Evolutionary conservation across 2,888 invertebrate species (phyloP), one percentile per base, ranked within the genome.

Genomic region (Willowsia nigromaculata): DNA sequence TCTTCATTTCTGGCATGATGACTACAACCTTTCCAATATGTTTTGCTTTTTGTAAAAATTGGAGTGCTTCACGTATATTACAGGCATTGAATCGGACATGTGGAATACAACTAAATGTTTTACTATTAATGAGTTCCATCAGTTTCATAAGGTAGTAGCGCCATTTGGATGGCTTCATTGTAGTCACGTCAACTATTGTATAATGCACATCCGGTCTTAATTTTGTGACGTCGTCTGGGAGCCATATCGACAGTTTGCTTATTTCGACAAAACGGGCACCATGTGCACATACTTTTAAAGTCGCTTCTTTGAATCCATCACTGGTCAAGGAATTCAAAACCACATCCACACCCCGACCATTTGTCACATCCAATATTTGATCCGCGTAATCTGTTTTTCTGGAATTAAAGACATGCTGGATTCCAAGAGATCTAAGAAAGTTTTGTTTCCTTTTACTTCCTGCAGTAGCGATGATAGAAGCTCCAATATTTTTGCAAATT

Each of bases 11-110:
- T 0, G 91, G 91, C 86, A 91, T 88, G 15, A 82, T 76, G 37
- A 88, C 83, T 6, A 91, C 88, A 0, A 91, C 80, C 40, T 90
- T 89, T 0, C 89, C 89, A 30, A 89, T 82, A 13, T 89, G 89
- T n/a, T 89, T 85, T 7, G 89, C 85, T 25, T 71, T 90, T 47
- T 91, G 91, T n/a, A 91, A 37, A 30, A 82, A 90, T 0, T 30
- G 65, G 0, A 91, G 33, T 25, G 91, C 91, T 47, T 91, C 85
- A 11, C 82, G 43, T 76, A 87, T 78, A 47, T 91, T 59, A 1
- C 33, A 27, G 7, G 84, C 82, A 53, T 89, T 87, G 68, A 87
- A 91, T 43, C 91, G 30, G 5, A 81, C 74, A 43, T 90, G 88
- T 4, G 89, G 88, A 30, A 91, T 81, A 13, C n/a, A n/a, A n/a